Conservation (phyloP, 2,888 invertebrate genomes). For the Frankliniella fusca region DNA sequence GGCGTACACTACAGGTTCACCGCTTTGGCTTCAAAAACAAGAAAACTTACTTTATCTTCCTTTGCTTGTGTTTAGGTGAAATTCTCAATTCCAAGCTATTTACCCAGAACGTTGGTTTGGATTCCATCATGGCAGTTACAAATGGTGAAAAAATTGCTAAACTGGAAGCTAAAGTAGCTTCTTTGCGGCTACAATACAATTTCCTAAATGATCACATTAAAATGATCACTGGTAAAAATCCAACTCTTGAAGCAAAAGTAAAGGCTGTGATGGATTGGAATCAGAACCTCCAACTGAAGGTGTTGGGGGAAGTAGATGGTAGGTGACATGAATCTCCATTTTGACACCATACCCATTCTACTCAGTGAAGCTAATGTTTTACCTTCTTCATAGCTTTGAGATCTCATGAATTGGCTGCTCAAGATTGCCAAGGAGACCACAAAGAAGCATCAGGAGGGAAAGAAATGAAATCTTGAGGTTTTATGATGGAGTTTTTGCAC, state of each 20-base stretch:
- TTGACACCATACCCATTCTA: background rate
- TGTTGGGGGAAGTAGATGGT: background rate
- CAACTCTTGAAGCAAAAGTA: background rate
- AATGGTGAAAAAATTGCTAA: slow-evolving; percentile 15
- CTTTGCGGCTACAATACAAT: background rate
- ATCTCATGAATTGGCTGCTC: background rate
- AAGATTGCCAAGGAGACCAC: background rate
- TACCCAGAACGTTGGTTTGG: background rate
- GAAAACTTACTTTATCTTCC: background rate
- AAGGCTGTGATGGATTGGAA: slow-evolving; percentile 14
- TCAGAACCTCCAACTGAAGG: slow-evolving; percentile 1
- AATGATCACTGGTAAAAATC: background rate
- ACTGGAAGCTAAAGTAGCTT: background rate
- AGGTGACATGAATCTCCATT: background rate
- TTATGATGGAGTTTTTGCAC: background rate
- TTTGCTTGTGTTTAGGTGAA: background rate
- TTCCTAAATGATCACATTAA: slow-evolving; percentile 5
- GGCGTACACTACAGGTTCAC: too few species aligned
- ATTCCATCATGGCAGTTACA: slow-evolving; percentile 5
- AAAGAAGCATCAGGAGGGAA: background rate
- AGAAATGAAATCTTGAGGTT: background rate
- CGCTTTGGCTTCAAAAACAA: background rate
- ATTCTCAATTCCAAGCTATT: slow-evolving; percentile 1
- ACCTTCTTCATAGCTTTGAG: background rate
- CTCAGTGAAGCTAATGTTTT: background rate